A percentile compares a stretch with the other conserved stretches of the same genome.
Evolutionary conservation across 2,797 vertebrate genomes (phyloP).

Genomic region (Crenichthys baileyi): DNA sequence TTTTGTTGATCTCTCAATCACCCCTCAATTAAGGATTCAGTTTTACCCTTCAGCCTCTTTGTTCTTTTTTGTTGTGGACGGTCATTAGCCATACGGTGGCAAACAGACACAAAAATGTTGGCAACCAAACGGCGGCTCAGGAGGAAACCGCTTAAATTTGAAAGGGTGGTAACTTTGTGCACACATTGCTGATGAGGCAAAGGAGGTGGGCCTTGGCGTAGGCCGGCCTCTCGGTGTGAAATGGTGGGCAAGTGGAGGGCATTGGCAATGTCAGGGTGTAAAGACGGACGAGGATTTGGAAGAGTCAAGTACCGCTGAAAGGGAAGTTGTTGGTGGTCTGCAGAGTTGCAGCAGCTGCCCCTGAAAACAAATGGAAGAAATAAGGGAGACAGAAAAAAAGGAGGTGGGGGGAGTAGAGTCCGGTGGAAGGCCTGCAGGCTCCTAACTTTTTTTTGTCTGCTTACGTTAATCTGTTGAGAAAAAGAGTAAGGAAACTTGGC

Average conservation of each 20-base stretch:
- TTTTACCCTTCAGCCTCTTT: constrained; percentile 44
- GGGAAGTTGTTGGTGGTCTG: constrained; percentile 84
- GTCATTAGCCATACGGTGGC: constrained; percentile 70
- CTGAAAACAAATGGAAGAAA: constrained; percentile 83
- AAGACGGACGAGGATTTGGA: constrained; percentile 84
- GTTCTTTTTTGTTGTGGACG: constrained; percentile 42
- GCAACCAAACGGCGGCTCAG: constrained; percentile 45
- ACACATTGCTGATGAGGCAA: constrained; percentile 45
- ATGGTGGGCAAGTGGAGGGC: constrained; percentile 35
- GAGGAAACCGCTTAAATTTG: constrained; percentile 59
- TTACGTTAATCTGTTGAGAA: constrained; percentile 66
- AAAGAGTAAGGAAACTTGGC: constrained; percentile 63
- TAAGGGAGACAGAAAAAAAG: constrained; percentile 70
- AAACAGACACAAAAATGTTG: constrained; percentile 54
- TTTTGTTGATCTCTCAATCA: constrained; percentile 62
- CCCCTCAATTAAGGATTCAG: constrained; percentile 48
- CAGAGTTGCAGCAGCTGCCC: constrained; percentile 79
- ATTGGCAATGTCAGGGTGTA: constrained; percentile 80
- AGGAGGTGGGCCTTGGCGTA: constrained; percentile 62
- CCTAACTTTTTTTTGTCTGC: constrained; percentile 50
- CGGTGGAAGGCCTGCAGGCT: constrained; percentile 59
- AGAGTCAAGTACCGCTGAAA: constrained; percentile 86
- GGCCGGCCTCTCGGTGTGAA: constrained; percentile 53
- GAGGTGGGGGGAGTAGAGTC: constrained; percentile 44
- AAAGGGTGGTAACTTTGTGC: constrained; percentile 65